phyloP scores from a whole-genome alignment of 2,888 invertebrate species.

The Cosmorhoe ocellata region DNA sequence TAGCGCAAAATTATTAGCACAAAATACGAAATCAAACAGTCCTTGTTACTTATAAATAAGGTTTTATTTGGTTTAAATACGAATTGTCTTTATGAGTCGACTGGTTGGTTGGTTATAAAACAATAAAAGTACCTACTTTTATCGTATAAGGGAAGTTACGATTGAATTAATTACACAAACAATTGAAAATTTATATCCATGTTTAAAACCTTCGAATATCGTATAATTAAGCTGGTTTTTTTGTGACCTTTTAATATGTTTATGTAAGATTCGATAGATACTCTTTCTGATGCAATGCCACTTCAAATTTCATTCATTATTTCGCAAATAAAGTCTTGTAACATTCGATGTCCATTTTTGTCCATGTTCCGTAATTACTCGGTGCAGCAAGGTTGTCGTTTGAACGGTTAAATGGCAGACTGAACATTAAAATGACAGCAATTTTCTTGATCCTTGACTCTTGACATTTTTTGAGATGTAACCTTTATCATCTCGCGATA shows the following conservation, averaged over 20 bases:
- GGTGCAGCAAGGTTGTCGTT: conserved; percentile 42
- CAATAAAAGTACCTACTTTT: conserved; percentile 14
- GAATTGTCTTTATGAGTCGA: too few species aligned
- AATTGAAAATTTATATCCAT: conserved; percentile 13
- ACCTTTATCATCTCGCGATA: conserved; percentile 16
- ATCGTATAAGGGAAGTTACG: conserved; percentile 15
- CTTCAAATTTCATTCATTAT: conserved; percentile 42
- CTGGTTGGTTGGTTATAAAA: neutral
- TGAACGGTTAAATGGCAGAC: conserved; percentile 44
- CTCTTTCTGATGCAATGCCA: conserved; percentile 41
- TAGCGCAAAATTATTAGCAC: too few species aligned
- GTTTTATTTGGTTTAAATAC: too few species aligned
- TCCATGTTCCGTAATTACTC: conserved; percentile 34
- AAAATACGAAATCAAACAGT: too few species aligned
- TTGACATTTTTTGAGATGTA: conserved; percentile 47
- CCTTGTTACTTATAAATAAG: too few species aligned
- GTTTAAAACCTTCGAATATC: conserved; percentile 16
- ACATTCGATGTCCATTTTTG: conserved; percentile 34
- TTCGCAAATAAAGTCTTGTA: conserved; percentile 32
- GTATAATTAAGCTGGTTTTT: conserved; percentile 20
- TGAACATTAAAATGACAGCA: conserved; percentile 43
- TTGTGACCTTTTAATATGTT: conserved; percentile 41
- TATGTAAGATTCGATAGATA: conserved; percentile 45
- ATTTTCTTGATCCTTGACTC: conserved; percentile 51
- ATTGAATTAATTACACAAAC: conserved; percentile 16